These are phyloP conservation scores for Brachionus angularis DNA, from an alignment of 1,140 invertebrate genomes.

Conservation along the genomic window DNA sequence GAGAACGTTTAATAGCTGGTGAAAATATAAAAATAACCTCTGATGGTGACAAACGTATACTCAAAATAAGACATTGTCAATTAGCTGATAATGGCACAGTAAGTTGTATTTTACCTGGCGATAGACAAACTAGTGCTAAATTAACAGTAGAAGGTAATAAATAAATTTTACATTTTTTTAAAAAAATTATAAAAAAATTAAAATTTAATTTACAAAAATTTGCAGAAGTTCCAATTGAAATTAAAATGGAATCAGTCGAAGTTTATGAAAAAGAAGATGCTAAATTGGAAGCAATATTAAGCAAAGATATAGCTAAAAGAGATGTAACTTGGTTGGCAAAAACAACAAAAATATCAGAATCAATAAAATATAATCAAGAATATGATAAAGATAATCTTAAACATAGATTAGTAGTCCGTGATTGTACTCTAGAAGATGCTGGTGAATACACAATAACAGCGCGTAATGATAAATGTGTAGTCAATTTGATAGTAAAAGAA, in stretches of 20 bases:
- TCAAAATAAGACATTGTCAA: slow-evolving; percentile 33
- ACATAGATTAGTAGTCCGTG: slow-evolving; percentile 2
- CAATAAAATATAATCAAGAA: slow-evolving; percentile 37
- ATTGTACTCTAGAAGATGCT: slow-evolving; percentile 43
- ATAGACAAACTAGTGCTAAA: background rate
- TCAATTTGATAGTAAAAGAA: slow-evolving; percentile 44
- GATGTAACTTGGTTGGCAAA: slow-evolving; percentile 23
- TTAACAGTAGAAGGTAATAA: no score
- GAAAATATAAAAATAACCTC: slow-evolving; percentile 21
- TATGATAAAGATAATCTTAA: background rate
- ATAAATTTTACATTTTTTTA: no score
- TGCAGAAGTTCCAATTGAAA: slow-evolving; percentile 19
- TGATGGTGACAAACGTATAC: slow-evolving; percentile 20
- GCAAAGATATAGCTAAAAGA: slow-evolving; percentile 4
- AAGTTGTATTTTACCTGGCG: slow-evolving; percentile 16
- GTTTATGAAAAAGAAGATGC: slow-evolving; percentile 37
- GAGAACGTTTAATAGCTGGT: slow-evolving; percentile 3
- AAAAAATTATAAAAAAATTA: no score
- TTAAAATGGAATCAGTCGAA: slow-evolving; percentile 38
- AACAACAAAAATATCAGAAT: background rate
- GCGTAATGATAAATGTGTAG: slow-evolving; percentile 18
- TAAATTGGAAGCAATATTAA: slow-evolving; percentile 21
- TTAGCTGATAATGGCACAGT: slow-evolving; percentile 13
- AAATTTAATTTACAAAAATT: no score
- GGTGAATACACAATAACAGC: slow-evolving; percentile 45